Evolutionary conservation across 2,888 invertebrate genomes (phyloP).

Genomic region (Polylopha cassiicola): DNA sequence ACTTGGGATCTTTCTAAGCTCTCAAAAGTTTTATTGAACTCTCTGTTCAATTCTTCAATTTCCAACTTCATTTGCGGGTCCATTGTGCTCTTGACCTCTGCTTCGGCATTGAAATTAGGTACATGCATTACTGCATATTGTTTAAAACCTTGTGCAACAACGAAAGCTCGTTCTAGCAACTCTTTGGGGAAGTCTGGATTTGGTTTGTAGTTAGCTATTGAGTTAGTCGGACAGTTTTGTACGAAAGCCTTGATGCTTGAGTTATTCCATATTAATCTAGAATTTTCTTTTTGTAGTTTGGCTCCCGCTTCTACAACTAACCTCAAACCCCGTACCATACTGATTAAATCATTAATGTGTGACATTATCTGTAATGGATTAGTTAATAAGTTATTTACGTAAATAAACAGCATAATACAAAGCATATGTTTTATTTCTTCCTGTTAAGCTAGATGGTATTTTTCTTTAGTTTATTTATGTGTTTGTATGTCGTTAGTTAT

Average conservation of each 20-base stretch:
- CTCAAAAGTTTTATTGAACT: constrained; percentile 66
- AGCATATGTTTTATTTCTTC: no score
- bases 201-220: constrained; percentile 42
- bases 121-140: constrained; percentile 72
- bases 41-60: constrained; percentile 63
- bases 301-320: constrained; percentile 81
- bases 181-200: constrained; percentile 51
- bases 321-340: constrained; percentile 82
- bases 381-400: constrained; percentile 35
- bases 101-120: constrained; percentile 43
- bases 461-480: no score
- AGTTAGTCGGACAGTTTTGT: constrained; percentile 53
- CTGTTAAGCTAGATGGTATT: no score
- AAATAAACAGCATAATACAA: no score
- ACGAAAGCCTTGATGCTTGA: constrained; percentile 79
- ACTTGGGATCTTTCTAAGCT: constrained; percentile 45
- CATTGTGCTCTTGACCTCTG: constrained; percentile 40
- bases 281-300: constrained; percentile 79
- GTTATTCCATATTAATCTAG: constrained; percentile 81
- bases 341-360: constrained; percentile 79
- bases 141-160: constrained; percentile 83
- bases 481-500: no score
- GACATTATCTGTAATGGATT: constrained; percentile 71
- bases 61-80: constrained; percentile 54
- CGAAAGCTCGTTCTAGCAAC: constrained; percentile 79